Evolutionary conservation across 2,888 invertebrate genomes (phyloP), one percentile per base, ranked within the genome.

Genomic region (Carterocephalus palaemon): DNA sequence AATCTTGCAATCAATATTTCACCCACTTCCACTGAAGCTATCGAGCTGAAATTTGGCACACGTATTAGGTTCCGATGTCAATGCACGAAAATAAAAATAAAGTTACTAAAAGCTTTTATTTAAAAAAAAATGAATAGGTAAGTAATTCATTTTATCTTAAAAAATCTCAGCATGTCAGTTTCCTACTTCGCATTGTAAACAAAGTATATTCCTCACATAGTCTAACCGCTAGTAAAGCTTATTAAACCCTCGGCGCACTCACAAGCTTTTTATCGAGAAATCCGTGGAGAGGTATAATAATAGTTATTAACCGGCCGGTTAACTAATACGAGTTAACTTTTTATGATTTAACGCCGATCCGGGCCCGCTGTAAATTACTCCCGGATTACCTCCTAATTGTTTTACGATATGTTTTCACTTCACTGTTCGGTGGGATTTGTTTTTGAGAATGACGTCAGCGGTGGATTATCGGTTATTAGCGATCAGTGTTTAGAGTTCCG

Each of bases 311-410:
- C 73, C 64, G 64, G 75, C 70, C 75, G 61, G 76, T 75, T 77
- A 74, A 72, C 80, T 83, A 82, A 83, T 81, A 75, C 64, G 70
- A 65, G 76, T 74, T 75, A 79, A 82, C 72, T 72, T 78, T 82
- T 84, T 80, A 84, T 82, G 83, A 82, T 83, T 77, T 77, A 82
- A 78, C 79, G 75, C 75, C 74, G 79, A 80, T 80, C 77, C 70
- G 52, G 71, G 64, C 63, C 37, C 28, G 38, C 36, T 67, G 71
- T 83, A 82, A 84, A 84, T 84, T 76, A 80, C 64, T 56, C 49
- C 57, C 58, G 62, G 75, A 78, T 77, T 77, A 78, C 69, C 62
- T 64, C 65, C 71, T 75, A 82, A 83, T 84, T 82, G 82, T 83
- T 84, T 81, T 81, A 82, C 73, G 75, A 73, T 75, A 71, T 76